Base-by-base conservation (phyloP, 2,888 invertebrate species). In the Tholera decimalis region DNA sequence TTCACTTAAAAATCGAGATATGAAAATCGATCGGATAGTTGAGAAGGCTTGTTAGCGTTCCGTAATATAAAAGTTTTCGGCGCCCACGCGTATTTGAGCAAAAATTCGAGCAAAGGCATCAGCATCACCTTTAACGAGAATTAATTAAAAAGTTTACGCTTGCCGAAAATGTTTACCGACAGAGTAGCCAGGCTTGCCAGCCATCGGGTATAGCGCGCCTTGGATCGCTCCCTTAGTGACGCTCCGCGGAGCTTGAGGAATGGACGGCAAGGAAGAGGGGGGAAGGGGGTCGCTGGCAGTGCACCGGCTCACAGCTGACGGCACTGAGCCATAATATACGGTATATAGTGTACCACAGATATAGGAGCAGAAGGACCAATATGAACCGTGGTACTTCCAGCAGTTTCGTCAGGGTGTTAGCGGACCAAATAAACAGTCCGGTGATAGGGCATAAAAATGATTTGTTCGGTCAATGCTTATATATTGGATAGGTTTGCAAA, bases 191-290 rank as follows among this genome's bases (percentile, higher is more conserved):
- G 64, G 55, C 64, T 11, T 18, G 46, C 9, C 28, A 47, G 47
- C 51, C 75, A 73, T 76, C 64, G 73, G 67, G 64, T 73, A 15
- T 35, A 72, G 73, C 69, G 55, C 70, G 68, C 55, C 72, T 74
- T 76, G 71, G 62, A 77, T 65, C 70, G 69, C 65, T 75, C 83
- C 83, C 83, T 86, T 85, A 86, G 87, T 85, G 83, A 81, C 84
- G 88, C 85, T 87, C 84, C 73, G 79, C 66, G 80, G 80, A 84
- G 89, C 87, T 85, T 83, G 85, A 90, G 89, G 85, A 88, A 87
- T 86, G 85, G 83, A 74, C 70, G 80, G 77, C 67, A 58, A 47
- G 57, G 56, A 60, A 68, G 71, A 6, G 73, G 55, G 39, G 46
- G 63, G 74, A 35, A 15, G 62, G 67, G 65, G 37, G 61, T 68